Evolutionary conservation across 2,888 invertebrate genomes (phyloP), one percentile per base, ranked within the genome.

Genomic region (Acanthosepion esculentum): DNA sequence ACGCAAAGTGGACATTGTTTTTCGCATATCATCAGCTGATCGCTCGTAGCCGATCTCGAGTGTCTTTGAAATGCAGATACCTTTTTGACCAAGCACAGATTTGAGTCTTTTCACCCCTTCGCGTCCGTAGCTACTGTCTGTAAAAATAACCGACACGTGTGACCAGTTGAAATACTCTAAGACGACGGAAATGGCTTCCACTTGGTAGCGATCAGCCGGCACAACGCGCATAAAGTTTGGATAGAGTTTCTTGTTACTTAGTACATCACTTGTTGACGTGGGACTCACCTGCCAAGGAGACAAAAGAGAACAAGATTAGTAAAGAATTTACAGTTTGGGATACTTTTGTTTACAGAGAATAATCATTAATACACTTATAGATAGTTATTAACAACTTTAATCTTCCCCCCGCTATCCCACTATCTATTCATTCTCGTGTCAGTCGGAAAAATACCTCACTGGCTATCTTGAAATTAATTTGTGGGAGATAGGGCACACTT

Each of bases 121-220:
- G n/a, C 96, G 95, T 2, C 97, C 97, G 95, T 97, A 97, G 53
- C 96, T 96, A 23, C 98, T 98, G 96, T 98, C 98, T 3, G 98
- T 98, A 97, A 98, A 98, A 94, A 98, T 98, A n/a, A 98, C 98
- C 94, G 98, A 98, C 94, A 98, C 98, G 97, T 98, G 98, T 29
- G 98, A 98, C 98, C 98, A 98, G 97, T 98, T 98, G 95, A 97
- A 97, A 95, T 96, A 95, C 5, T 94, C 94, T 55, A 97, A 92
- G 15, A 97, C 94, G 41, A 95, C 95, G 1, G 96, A 95, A 48
- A 97, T 96, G 7, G 96, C 96, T 94, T 95, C 95, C 48, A 96
- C 96, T 94, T 96, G 97, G 95, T 96, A 96, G n/a, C 95, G 94
- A 95, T 97, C 96, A 3, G 97, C 96, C 29, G 97, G 96, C 41